phyloP scores from a whole-genome alignment of 2,113 vertebrate species.

The Strix aluco region DNA sequence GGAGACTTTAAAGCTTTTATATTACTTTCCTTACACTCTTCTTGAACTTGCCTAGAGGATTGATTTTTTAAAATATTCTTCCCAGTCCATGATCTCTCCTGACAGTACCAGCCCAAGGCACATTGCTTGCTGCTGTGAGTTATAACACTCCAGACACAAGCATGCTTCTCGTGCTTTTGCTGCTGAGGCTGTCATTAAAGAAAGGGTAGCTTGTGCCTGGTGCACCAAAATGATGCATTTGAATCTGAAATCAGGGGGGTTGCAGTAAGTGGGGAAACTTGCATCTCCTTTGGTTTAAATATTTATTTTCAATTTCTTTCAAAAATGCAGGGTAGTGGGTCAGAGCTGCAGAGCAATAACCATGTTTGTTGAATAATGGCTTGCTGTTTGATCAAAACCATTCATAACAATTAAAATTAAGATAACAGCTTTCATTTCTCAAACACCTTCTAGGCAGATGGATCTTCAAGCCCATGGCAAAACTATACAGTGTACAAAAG shows the following conservation, averaged over 20 bases:
- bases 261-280: neutral
- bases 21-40: neutral
- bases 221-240: neutral
- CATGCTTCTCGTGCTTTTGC: constrained; percentile 17
- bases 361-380: neutral
- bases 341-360: neutral
- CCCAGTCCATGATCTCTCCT: constrained; percentile 14
- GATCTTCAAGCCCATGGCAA: neutral
- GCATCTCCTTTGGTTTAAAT: neutral
- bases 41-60: neutral
- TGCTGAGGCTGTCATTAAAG: neutral
- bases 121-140: constrained; percentile 37
- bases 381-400: neutral
- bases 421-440: neutral
- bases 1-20: neutral
- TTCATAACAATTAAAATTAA: neutral
- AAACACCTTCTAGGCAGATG: neutral
- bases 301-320: neutral
- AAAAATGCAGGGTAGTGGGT: neutral
- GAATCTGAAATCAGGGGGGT: neutral
- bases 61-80: constrained; percentile 17
- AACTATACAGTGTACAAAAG: neutral
- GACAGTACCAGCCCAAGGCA: constrained; percentile 8
- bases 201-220: neutral
- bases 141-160: neutral